Evolutionary conservation across 2,797 vertebrate species (phyloP).

Genomic region (Chaetophractus vellerosus): DNA sequence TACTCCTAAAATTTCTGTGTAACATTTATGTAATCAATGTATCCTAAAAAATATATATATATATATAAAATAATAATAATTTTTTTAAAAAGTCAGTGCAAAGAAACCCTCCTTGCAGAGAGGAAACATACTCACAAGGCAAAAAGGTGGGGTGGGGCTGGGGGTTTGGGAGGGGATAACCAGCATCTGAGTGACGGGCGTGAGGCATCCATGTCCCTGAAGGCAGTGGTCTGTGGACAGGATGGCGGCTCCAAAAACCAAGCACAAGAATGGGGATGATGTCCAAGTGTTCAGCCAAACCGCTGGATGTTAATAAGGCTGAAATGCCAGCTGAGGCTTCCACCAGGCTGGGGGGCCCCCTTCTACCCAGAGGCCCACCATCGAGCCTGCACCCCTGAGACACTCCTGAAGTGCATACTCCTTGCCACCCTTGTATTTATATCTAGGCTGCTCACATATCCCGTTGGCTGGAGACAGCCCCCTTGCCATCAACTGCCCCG

Average conservation of each 20-base stretch:
- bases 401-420: not conserved
- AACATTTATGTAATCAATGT: too few species aligned
- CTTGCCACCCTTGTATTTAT: not conserved
- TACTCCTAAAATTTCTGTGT: too few species aligned
- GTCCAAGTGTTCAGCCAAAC: not conserved
- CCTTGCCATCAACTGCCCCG: not conserved
- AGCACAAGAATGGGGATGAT: not conserved
- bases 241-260: not conserved
- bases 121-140: not conserved
- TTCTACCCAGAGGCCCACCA: not conserved
- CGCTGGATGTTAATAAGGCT: not conserved
- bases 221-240: not conserved
- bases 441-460: not conserved
- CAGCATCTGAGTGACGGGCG: not conserved
- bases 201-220: not conserved
- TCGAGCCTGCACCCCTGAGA: not conserved
- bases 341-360: not conserved
- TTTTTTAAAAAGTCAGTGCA: too few species aligned
- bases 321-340: not conserved
- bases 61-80: too few species aligned
- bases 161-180: not conserved
- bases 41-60: too few species aligned
- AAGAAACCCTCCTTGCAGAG: not conserved
- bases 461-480: not conserved
- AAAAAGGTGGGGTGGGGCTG: accelerated